phyloP scores from a whole-genome alignment of 2,797 vertebrate genomes.

The Melanotaenia nigrans region DNA sequence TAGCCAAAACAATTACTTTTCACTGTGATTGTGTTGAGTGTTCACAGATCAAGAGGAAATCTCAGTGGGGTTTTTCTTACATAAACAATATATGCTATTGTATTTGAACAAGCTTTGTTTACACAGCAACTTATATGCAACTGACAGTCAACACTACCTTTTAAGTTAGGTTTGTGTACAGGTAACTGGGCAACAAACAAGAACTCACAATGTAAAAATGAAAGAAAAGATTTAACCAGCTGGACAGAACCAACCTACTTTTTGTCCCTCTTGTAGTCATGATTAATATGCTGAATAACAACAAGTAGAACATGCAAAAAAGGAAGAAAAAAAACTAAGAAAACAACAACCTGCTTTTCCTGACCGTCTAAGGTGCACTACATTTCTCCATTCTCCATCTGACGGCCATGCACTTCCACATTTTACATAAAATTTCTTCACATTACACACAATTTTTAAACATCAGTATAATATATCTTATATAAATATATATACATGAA shows the following conservation, averaged over 20 bases:
- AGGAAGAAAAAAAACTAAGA: not conserved
- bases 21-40: not conserved
- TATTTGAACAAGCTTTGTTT: too few relatives aligned
- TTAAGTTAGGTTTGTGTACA: not conserved
- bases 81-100: too few relatives aligned
- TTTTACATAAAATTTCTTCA: constrained; percentile 30
- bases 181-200: not conserved
- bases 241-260: not conserved
- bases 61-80: not conserved
- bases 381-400: constrained; percentile 30
- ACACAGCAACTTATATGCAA: too few relatives aligned
- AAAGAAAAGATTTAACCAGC: too few relatives aligned
- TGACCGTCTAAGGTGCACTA: not conserved
- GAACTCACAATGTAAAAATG: too few relatives aligned
- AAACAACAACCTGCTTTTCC: not conserved
- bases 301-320: not conserved
- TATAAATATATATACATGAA: constrained; percentile 10
- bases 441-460: constrained; percentile 34
- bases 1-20: not conserved
- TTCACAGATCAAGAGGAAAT: not conserved
- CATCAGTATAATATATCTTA: constrained; percentile 29
- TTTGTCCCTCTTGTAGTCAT: constrained; percentile 1
- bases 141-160: not conserved
- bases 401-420: constrained; percentile 12
- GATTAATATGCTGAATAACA: constrained; percentile 5